Evolutionary conservation across 1,140 invertebrate species (phyloP).

Genomic region (Meloidogyne chitwoodi): DNA sequence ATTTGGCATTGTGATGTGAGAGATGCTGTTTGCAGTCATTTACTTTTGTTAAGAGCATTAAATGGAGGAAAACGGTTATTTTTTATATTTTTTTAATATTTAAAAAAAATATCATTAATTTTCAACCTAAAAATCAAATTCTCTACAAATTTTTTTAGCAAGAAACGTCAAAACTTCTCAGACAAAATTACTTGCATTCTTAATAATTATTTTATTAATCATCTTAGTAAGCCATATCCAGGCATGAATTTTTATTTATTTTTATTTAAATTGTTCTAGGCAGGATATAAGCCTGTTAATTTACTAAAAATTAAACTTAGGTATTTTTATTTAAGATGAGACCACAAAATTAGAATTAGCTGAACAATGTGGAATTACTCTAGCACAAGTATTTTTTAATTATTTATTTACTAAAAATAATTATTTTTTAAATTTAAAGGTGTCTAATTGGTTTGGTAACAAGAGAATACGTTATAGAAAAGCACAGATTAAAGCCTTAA

Average conservation of each 20-base stretch:
- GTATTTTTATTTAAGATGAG: slow-evolving; percentile 10
- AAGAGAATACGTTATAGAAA: slow-evolving; percentile 17
- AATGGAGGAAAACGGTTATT: not conserved
- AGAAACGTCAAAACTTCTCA: slow-evolving; percentile 15
- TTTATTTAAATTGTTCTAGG: too few species aligned
- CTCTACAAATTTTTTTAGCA: not conserved
- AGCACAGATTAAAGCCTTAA: not conserved
- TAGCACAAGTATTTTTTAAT: slow-evolving; percentile 11
- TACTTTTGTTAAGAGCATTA: slow-evolving; percentile 5
- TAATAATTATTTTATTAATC: slow-evolving; percentile 13
- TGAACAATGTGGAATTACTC: slow-evolving; percentile 18
- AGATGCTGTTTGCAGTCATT: slow-evolving; percentile 15
- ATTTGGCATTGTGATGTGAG: not conserved
- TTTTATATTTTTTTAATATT: not conserved
- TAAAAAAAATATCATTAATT: too few species aligned
- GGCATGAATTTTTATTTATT: not conserved
- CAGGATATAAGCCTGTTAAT: too few species aligned
- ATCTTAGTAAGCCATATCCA: slow-evolving; percentile 11
- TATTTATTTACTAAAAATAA: not conserved
- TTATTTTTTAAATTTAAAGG: not conserved
- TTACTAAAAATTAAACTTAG: too few species aligned
- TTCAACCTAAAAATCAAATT: not conserved
- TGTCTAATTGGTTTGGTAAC: slow-evolving; percentile 23
- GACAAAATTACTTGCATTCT: not conserved
- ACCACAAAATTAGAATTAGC: not conserved